phyloP scores from a whole-genome alignment of 2,113 vertebrate genomes.

The Engraulis encrasicolus region DNA sequence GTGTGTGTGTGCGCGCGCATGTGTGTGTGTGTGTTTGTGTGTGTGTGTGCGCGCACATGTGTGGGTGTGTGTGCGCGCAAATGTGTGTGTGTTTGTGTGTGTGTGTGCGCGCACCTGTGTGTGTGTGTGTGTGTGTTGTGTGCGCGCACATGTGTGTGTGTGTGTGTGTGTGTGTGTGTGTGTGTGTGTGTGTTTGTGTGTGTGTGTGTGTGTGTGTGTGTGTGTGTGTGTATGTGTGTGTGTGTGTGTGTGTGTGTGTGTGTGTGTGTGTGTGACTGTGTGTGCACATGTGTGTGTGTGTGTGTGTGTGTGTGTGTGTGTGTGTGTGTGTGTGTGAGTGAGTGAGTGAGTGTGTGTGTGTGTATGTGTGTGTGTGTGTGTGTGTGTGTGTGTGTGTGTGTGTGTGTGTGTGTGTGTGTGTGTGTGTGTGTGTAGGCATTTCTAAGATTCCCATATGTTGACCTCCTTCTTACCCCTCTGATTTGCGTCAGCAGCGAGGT shows the following conservation, averaged over 20 bases:
- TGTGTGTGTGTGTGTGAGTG: background rate
- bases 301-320: background rate
- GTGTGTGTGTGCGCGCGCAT: no score
- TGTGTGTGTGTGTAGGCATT: background rate
- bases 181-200: no score
- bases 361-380: background rate
- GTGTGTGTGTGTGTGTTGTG: no score
- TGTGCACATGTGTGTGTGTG: background rate
- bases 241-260: background rate
- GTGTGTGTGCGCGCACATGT: no score
- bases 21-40: no score
- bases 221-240: no score
- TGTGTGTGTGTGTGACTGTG: background rate
- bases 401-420: background rate
- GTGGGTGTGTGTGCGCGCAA: no score
- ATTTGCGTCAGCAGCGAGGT: conserved; percentile 4
- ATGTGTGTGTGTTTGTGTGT: no score
- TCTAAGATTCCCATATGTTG: conserved; percentile 15
- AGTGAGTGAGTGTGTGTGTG: background rate
- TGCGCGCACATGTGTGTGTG: no score
- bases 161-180: no score
- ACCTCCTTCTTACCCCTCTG: conserved; percentile 19
- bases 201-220: no score
- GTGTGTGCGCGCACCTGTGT: no score
- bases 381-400: background rate